Evolutionary conservation across 2,888 invertebrate genomes (phyloP), one percentile per base, ranked within the genome.

Genomic region (Entomobrya multifasciata): DNA sequence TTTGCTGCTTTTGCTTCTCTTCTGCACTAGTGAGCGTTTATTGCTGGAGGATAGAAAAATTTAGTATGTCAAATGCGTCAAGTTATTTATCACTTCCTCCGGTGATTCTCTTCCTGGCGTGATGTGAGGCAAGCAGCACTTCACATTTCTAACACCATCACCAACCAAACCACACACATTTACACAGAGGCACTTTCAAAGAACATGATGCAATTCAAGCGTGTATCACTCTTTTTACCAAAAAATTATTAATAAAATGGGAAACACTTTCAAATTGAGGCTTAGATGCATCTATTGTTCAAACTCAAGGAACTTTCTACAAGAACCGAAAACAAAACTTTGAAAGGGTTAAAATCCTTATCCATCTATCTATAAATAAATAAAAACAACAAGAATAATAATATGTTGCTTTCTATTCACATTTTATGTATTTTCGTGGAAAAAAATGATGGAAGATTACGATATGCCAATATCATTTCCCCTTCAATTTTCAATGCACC

Each of bases 11-110:
- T n/a, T n/a, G n/a, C n/a, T n/a, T n/a, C n/a, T n/a, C n/a, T 80
- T 81, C 81, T 72, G 81, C 86, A 76, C 67, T 81, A 80, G 30
- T 86, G 81, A 76, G 41, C 80, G 49, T 81, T 81, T 80, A 80
- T 86, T 41, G 81, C 86, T 77, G 44, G 76, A 80, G 86, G 86
- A 81, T 86, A 86, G 55, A 81, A 81, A n/a, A 86, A 81, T 86
- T 86, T 86, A 86, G 80, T 80, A 86, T 86, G 86, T 86, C 86
- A 86, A 86, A 86, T 86, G 86, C 86, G 86, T 86, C 86, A 86
- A 86, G 86, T 86, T 86, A 86, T 86, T 86, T 86, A 86, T 86
- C 81, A 81, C 86, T 86, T 86, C 81, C 81, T 86, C 80, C 74
- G 77, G 84, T 77, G 74, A 62, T 62, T 52, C 84, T 41, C 76